Evolutionary conservation across 2,113 vertebrate genomes (phyloP), one percentile per base, ranked within the genome.

Genomic region (Ptyas mucosa): DNA sequence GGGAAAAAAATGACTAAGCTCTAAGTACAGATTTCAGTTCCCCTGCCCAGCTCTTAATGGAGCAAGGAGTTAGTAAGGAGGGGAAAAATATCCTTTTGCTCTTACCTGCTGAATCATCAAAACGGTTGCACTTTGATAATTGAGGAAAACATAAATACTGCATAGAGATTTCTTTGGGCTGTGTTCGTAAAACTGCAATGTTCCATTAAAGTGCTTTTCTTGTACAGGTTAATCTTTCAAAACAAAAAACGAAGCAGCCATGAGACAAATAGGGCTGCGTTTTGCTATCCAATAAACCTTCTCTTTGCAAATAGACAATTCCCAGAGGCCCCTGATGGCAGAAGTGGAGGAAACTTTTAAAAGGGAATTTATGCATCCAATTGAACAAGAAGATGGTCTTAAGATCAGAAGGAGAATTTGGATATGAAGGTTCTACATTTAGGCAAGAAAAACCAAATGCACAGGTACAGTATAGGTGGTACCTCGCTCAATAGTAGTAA

Each of bases 41-140:
- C 91, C 88, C 95, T 94, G 94, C 87, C 90, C 93, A 94, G 89
- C 92, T 91, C 89, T 95, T 95, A 95, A 94, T 0, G 5, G 94
- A 92, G 88, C 91, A 94, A 94, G 91, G 94, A 96, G 95, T 96
- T 96, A 95, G 91, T 94, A 69, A 69, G 29, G 5, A n/a, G 94
- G 93, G 39, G 95, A 14, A 29, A 3, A 92, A 85, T 93, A 54
- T 91, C 90, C 92, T 93, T 91, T 49, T 46, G 53, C 39, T 87
- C 69, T 91, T 57, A 69, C 94, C 75, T 94, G 94, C 96, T 97
- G 97, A 97, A 96, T 96, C 95, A 97, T 95, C 96, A 95, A 91
- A 96, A 93, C 46, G 94, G 94, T 94, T 95, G 94, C 93, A 93
- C 94, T 91, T 86, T n/a, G 61, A 94, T 96, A 96, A 97, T 95